Evolutionary conservation across 2,113 vertebrate genomes (phyloP).

Genomic region (Coracopsis vasa): DNA sequence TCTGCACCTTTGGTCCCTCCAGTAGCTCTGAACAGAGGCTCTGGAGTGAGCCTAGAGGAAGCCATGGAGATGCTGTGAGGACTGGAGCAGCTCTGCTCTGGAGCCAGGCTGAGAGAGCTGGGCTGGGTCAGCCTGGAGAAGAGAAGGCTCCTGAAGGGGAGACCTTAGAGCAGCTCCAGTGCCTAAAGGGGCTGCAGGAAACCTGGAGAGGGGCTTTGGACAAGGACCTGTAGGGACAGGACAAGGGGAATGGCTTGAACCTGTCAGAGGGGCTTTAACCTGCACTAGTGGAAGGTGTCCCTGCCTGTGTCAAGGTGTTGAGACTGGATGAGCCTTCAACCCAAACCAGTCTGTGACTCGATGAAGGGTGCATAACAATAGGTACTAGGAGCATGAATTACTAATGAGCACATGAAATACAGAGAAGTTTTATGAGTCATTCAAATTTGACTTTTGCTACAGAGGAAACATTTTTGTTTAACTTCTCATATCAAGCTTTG

Average conservation of each 20-base stretch:
- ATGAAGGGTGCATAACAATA: not conserved
- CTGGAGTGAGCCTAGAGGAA: not conserved
- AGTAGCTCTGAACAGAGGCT: not conserved
- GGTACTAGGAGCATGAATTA: not conserved
- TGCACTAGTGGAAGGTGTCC: not conserved
- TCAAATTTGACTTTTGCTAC: not conserved
- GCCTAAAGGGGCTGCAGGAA: not conserved
- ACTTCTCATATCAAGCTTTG: not conserved
- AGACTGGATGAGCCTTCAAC: not conserved
- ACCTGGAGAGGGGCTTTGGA: not conserved
- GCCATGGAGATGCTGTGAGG: not conserved
- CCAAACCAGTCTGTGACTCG: not conserved
- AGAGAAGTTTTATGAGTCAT: not conserved
- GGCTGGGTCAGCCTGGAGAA: not conserved
- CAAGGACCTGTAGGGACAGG: not conserved
- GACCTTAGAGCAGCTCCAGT: not conserved
- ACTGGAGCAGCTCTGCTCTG: not conserved
- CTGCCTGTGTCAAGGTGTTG: not conserved
- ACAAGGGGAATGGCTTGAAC: not conserved
- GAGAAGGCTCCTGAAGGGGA: not conserved
- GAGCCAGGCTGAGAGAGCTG: too few relatives aligned
- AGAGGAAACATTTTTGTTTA: not conserved
- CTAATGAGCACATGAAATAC: not conserved
- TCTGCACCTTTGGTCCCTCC: accelerated
- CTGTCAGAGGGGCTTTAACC: not conserved